Conservation (phyloP, 2,797 vertebrate genomes). For the Pseudopleuronectes americanus region DNA sequence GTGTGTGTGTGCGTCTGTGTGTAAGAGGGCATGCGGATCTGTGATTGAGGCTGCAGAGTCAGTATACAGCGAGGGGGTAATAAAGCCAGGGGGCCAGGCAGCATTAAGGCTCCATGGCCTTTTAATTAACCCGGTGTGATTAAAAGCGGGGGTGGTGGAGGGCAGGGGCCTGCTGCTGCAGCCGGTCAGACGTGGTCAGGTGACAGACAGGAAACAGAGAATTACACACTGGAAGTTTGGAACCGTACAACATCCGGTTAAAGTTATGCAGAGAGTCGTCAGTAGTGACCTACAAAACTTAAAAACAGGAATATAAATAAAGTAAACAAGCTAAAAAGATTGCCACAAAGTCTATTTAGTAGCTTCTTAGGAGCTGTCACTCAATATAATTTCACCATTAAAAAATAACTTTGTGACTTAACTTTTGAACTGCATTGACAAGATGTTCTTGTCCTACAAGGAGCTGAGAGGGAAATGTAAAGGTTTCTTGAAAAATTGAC, state of each 20-base stretch:
- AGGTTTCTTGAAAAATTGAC: neutral
- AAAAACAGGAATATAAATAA: neutral
- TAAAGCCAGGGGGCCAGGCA: conserved; percentile 79
- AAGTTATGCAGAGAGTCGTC: conserved; percentile 2
- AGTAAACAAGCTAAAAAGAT: neutral
- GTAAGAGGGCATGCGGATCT: conserved; percentile 21
- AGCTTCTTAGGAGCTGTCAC: neutral
- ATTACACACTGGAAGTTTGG: conserved; percentile 45
- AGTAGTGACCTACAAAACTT: conserved; percentile 4
- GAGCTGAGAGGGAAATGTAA: neutral
- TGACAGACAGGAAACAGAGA: conserved; percentile 69
- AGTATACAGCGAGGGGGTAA: conserved; percentile 76
- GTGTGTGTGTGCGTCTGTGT: conserved; percentile 69
- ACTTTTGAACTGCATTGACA: neutral
- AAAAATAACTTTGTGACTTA: neutral
- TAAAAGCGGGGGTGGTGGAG: conserved; percentile 76
- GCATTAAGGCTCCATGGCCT: conserved; percentile 80
- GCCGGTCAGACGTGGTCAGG: conserved; percentile 42
- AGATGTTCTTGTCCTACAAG: neutral
- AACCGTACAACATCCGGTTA: conserved; percentile 8
- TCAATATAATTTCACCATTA: neutral
- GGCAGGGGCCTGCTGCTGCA: conserved; percentile 44
- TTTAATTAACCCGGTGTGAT: conserved; percentile 92
- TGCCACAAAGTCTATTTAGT: neutral
- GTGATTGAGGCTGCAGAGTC: conserved; percentile 64